Evolutionary conservation across 2,113 vertebrate genomes (phyloP).

Genomic region (Petaurus breviceps): DNA sequence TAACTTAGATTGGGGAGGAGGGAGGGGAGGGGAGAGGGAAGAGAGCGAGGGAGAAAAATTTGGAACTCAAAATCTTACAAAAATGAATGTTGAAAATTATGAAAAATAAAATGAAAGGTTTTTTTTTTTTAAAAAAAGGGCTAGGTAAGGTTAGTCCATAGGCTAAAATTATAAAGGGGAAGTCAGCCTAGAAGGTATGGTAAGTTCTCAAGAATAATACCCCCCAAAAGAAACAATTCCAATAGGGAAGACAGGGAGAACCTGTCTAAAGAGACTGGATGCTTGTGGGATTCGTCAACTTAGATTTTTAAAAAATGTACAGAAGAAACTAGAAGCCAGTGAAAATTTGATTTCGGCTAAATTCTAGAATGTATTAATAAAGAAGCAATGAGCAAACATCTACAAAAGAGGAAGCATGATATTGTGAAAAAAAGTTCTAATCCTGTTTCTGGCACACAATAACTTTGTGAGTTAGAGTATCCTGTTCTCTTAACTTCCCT

Average conservation of each 20-base stretch:
- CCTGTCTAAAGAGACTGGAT: neutral
- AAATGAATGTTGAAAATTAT: too few relatives aligned
- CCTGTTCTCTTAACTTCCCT: neutral
- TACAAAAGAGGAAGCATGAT: neutral
- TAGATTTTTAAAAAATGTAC: neutral
- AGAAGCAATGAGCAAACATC: neutral
- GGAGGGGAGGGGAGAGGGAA: too few relatives aligned
- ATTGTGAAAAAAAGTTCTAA: neutral
- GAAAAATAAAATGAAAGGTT: too few relatives aligned
- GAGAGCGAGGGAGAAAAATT: too few relatives aligned
- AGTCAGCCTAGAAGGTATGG: neutral
- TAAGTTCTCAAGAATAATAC: neutral
- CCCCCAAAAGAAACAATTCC: neutral
- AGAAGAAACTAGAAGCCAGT: neutral
- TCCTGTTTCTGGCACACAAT: neutral
- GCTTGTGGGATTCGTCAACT: neutral
- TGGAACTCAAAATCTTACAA: too few relatives aligned
- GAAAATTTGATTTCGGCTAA: neutral
- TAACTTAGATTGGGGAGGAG: too few relatives aligned
- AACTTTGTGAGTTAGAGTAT: neutral
- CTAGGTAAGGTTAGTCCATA: neutral
- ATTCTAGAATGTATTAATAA: neutral
- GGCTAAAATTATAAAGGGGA: neutral
- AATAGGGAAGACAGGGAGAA: neutral
- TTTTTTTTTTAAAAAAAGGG: too few relatives aligned